Base-by-base conservation (phyloP, 2,797 vertebrate genomes). In the Ispidina lecontei region DNA sequence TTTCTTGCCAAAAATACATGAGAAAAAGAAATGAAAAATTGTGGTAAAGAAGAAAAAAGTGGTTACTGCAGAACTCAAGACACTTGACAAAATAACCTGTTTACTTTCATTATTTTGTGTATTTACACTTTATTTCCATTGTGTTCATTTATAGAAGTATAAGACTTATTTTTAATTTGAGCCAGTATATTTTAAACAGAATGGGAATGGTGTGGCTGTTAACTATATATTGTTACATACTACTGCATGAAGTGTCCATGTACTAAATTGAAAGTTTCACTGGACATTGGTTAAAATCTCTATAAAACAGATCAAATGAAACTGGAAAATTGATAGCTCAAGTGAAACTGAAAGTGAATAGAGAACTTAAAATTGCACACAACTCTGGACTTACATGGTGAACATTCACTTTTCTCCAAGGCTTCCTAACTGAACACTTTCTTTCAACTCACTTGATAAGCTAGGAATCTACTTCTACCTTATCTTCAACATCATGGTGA, bases 131-230 rank as follows among this genome's bases (percentile, higher is more conserved):
- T 20, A 63, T 91, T 96, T 95, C 47, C 28, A 41, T 68, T 95
- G 39, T 89, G 58, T 81, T 67, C 86, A 7, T 78, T 2, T 29
- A 28, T 54, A 83, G 62, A 91, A 67, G 56, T 56, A 73, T 82
- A 90, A 87, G 73, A 63, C 79, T 85, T 62, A 4, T 64, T 79
- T 96, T 94, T 94, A 37, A 89, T 94, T 94, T 90, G 44, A 94
- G 91, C 72, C 64, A 83, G 63, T 79, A 95, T 70, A 91, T 95
- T 96, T 93, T 89, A 77, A 77, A 91, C 84, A 89, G 64, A 76
- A 82, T 86, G 78, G 62, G 67, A 14, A 41, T 14, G 8, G 52
- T 90, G 67, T 67, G 79, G 49, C 46, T 84, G 26, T 54, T 69
- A 81, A 65, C 71, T 31, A 12, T 68, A 35, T 75, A 55, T 82